phyloP scores from a whole-genome alignment of 2,113 vertebrate species.

The Lophius piscatorius region DNA sequence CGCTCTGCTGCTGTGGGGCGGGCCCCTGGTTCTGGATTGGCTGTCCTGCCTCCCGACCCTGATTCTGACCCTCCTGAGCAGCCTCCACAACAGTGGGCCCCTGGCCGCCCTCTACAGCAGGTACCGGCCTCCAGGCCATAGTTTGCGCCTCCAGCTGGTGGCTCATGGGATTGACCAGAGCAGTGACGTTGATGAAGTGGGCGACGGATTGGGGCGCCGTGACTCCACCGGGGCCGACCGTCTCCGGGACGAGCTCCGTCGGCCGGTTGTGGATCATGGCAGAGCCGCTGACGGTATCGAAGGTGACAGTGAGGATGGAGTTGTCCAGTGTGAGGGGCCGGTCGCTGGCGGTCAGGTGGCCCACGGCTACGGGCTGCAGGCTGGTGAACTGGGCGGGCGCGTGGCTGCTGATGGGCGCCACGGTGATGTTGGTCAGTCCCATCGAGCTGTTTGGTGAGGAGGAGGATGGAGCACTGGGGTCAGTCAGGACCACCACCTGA shows the following conservation, averaged over 20 bases:
- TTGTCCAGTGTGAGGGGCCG: conserved; percentile 93
- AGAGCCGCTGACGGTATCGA: conserved; percentile 91
- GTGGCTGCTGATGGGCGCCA: conserved; percentile 89
- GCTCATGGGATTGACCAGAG: conserved; percentile 93
- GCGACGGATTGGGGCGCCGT: conserved; percentile 85
- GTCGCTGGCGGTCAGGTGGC: conserved; percentile 86
- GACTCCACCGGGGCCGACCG: conserved; percentile 46
- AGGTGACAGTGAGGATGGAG: conserved; percentile 96
- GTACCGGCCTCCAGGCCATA: conserved; percentile 88
- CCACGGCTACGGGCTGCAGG: conserved; percentile 91
- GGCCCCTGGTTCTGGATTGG: conserved; percentile 64
- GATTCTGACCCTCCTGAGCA: conserved; percentile 61
- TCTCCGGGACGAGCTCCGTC: conserved; percentile 84
- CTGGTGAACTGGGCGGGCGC: conserved; percentile 91
- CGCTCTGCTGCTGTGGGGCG: conserved; percentile 60
- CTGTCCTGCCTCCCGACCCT: conserved; percentile 64
- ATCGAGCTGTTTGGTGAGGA: conserved; percentile 85
- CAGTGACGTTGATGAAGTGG: conserved; percentile 96
- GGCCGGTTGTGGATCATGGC: conserved; percentile 93
- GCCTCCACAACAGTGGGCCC: conserved; percentile 52
- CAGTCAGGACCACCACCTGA: conserved; percentile 94
- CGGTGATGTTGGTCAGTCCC: conserved; percentile 91
- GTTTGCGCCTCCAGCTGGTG: conserved; percentile 88
- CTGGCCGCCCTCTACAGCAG: conserved; percentile 75
- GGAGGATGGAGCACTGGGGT: conserved; percentile 78